Evolutionary conservation across 1,140 invertebrate species (phyloP), one percentile per base, ranked within the genome.

Genomic region (Dufourea novaeangliae): DNA sequence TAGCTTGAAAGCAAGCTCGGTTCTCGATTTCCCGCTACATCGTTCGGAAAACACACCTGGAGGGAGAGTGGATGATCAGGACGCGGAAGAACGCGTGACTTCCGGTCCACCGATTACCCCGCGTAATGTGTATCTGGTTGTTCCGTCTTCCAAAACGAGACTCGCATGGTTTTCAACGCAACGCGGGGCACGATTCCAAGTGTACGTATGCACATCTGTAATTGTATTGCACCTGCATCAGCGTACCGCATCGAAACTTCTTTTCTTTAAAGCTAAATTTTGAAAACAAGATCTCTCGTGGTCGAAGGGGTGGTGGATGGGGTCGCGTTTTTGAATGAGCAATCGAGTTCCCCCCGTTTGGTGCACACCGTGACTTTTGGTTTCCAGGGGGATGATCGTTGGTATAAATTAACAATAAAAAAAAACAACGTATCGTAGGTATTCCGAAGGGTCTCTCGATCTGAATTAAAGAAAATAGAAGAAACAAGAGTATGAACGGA

Each of bases 161-260:
- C 54, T 77, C 74, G 56, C 32, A 68, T 37, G 57, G 66, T 72
- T 78, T 74, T 75, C 83, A 82, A 85, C 82, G 82, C 82, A 84
- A 57, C 70, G 75, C 70, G 68, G n/a, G n/a, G 54, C 74, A 71
- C 82, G 73, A 78, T 75, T 70, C 82, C 81, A 84, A 85, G 59
- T 80, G 62, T 80, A 80, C 76, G 64, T 82, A 76, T 73, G 80
- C 80, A 68, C 66, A 80, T 83, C 63, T 64, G 69, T 84, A 78
- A 78, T n/a, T 29, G 78, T 86, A 86, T 86, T 86, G 85, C 85
- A 86, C 85, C 84, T 86, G 78, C 70, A 68, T 85, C 63, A 44
- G 83, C 71, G 69, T 79, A n/a, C 50, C 69, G 84, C 79, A 63
- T 79, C 62, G 69, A 50, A 50, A 50, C 46, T 7, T 50, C 6